Evolutionary conservation across 2,797 vertebrate genomes (phyloP), one percentile per base, ranked within the genome.

Genomic region (Arctocebus calabarensis): DNA sequence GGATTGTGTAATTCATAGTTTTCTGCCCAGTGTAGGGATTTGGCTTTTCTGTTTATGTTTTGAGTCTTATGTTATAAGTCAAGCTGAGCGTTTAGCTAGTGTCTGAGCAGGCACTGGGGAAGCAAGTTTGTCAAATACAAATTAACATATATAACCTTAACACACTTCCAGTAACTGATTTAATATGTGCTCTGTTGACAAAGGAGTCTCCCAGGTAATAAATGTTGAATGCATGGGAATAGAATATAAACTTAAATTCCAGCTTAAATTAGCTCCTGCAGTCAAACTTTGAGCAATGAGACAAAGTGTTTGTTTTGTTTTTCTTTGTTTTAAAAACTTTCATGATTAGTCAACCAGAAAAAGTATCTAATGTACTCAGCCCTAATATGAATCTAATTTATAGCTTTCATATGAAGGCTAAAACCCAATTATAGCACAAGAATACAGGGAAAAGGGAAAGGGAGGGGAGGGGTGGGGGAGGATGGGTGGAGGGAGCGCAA

Each of bases 181-280:
- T 96, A 96, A 91, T 96, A 74, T 96, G 84, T 95, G 37, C 73
- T 94, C 32, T 73, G 97, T 84, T 96, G 88, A 94, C 86, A 87
- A 94, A 96, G 75, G 84, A 94, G 75, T 95, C 97, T 96, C 96
- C 43, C 68, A 95, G 88, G 97, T 96, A 89, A 96, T 96, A 95
- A 96, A 96, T 93, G 68, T 77, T 92, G 91, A 97, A 78, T 95
- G 25, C 71, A 45, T 82, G 68, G 77, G 81, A 85, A 91, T 78
- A 94, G 79, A 95, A 90, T 83, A 73, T 64, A 40, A 66, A 75
- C 29, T 62, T 91, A 75, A 86, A 89, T 29, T 20, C 57, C 34
- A 71, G 77, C 64, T 40, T 91, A 77, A 57, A 94, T 70, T 85
- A 88, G 23, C 71, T 94, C n/a, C 68, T 66, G 73, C 68, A 84